Evolutionary conservation across 2,797 vertebrate species (phyloP).

Genomic region (Zenarchopterus dispar): DNA sequence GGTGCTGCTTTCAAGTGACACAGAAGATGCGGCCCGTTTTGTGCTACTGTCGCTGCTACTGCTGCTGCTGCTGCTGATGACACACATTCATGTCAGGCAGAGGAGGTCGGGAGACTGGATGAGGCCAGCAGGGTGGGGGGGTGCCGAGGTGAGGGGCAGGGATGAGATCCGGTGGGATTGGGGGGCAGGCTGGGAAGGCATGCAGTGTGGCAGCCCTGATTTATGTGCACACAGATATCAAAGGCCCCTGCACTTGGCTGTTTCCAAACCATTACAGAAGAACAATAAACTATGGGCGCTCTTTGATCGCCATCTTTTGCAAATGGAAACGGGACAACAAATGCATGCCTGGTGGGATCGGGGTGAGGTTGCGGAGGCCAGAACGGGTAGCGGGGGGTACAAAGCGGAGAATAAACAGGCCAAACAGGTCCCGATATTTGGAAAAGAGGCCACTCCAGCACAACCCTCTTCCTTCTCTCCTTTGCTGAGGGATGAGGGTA

Average conservation of each 20-base stretch:
- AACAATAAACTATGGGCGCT: conserved; percentile 79
- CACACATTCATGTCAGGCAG: conserved; percentile 62
- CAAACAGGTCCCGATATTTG: conserved; percentile 63
- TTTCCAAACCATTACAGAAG: conserved; percentile 83
- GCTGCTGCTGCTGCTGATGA: conserved; percentile 44
- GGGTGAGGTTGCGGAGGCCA: conserved; percentile 50
- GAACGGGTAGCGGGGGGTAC: conserved; percentile 11
- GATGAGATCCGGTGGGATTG: conserved; percentile 41
- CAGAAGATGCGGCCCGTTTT: conserved; percentile 30
- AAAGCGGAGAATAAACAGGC: conserved; percentile 33
- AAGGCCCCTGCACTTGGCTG: conserved; percentile 76
- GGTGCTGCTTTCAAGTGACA: conserved; percentile 20
- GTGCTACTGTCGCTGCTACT: conserved; percentile 34
- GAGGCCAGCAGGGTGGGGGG: conserved; percentile 15
- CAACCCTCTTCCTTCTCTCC: conserved; percentile 26
- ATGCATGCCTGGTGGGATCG: conserved; percentile 63
- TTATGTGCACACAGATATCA: conserved; percentile 78
- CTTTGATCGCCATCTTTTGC: conserved; percentile 72
- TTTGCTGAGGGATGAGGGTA: conserved; percentile 45
- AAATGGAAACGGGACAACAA: conserved; percentile 69
- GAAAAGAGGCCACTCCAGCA: conserved; percentile 59
- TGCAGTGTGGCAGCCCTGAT: conserved; percentile 71
- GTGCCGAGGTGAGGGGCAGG: conserved; percentile 44
- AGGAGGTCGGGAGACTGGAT: conserved; percentile 33
- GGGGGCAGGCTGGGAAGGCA: conserved; percentile 56